These are phyloP conservation scores for Conomelus anceps DNA, from an alignment of 2,888 invertebrate species.

Conservation along the genomic window DNA sequence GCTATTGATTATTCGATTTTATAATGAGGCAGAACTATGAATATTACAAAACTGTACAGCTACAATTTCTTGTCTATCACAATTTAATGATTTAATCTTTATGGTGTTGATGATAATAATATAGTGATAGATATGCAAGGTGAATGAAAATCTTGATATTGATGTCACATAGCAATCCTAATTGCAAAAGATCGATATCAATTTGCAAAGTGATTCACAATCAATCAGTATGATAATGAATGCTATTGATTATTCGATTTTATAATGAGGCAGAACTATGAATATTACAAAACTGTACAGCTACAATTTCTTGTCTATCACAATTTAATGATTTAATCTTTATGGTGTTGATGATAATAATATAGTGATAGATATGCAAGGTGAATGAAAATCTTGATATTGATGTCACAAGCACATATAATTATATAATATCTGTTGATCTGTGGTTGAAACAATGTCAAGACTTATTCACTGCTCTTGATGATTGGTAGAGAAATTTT, in stretches of 20 bases:
- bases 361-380: no score
- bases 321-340: no score
- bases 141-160: no score
- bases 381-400: no score
- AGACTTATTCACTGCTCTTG: background rate
- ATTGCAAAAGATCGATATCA: background rate
- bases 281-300: background rate
- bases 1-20: background rate
- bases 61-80: background rate
- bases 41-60: background rate
- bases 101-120: no score
- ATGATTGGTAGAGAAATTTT: background rate
- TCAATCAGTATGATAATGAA: background rate
- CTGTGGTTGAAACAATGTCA: no score
- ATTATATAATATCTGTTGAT: background rate
- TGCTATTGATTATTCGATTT: background rate
- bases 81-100: no score
- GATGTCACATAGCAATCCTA: no score
- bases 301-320: background rate
- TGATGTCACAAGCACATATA: no score
- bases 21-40: background rate
- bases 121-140: no score
- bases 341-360: background rate
- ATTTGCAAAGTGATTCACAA: background rate
- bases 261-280: background rate